phyloP scores from a whole-genome alignment of 37 sponge, comb jelly and placozoan species.

The Beroe forskalii region DNA sequence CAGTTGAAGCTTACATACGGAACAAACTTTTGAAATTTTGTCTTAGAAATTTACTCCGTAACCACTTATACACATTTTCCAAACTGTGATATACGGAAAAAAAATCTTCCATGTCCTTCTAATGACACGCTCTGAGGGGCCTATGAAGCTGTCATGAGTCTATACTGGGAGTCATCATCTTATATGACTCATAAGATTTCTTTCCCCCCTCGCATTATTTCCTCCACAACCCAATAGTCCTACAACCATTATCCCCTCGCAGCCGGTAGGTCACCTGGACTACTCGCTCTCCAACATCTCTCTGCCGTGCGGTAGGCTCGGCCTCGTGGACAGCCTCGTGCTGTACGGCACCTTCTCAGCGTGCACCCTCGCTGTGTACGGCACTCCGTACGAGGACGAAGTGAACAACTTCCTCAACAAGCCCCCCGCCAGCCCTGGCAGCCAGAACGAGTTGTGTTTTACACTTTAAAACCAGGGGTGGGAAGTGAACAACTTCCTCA shows the following conservation, averaged over 20 bases:
- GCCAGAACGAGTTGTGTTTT: not conserved
- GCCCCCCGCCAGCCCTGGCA: constrained; percentile 27
- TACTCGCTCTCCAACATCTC: constrained; percentile 12
- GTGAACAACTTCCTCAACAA: constrained; percentile 63
- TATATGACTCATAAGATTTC: too few species aligned
- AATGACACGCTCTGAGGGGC: too few species aligned
- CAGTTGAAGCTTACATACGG: too few species aligned
- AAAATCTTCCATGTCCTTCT: too few species aligned
- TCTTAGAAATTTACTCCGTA: too few species aligned
- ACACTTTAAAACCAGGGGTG: too few species aligned
- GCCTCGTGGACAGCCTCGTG: constrained; percentile 47
- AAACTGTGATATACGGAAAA: too few species aligned
- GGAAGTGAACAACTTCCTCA: too few species aligned
- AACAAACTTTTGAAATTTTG: too few species aligned
- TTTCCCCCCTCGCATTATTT: not conserved
- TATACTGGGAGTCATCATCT: too few species aligned
- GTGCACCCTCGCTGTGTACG: constrained; percentile 55
- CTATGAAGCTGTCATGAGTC: too few species aligned
- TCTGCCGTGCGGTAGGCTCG: constrained; percentile 19
- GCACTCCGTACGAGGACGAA: constrained; percentile 61
- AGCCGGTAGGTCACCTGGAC: constrained; percentile 64
- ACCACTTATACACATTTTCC: too few species aligned
- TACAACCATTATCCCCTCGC: not conserved
- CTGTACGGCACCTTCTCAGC: constrained; percentile 63
- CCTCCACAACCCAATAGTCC: not conserved